Percentiles rank a stretch among this genome's conserved stretches.
These are phyloP conservation scores for Polydrusus cervinus DNA, from an alignment of 2,888 invertebrate species.

Conservation along the genomic window DNA sequence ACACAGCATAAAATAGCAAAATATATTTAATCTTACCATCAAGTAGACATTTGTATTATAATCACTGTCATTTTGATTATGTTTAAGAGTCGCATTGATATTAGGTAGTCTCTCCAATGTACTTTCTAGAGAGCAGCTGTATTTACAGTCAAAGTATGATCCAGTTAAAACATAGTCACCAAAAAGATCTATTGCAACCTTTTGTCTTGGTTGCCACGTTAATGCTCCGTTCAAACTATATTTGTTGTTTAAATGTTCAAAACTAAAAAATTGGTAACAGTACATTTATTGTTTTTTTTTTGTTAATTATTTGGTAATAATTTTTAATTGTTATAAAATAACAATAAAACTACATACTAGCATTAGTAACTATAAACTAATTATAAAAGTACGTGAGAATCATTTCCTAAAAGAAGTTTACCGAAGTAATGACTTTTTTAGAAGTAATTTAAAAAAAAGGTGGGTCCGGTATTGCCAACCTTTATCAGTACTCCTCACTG, in stretches of 20 bases:
- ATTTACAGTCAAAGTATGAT: slow-evolving; percentile 71
- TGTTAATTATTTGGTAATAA: no score
- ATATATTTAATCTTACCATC: slow-evolving; percentile 67
- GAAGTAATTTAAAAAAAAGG: no score
- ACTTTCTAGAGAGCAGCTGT: slow-evolving; percentile 74
- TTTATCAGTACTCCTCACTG: no score
- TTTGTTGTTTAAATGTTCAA: slow-evolving; percentile 72
- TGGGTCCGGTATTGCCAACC: no score
- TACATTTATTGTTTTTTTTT: no score
- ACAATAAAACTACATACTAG: no score
- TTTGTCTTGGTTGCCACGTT: slow-evolving; percentile 77
- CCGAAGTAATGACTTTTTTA: no score
- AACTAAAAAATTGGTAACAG: slow-evolving; percentile 69
- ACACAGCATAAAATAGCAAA: slow-evolving; percentile 4
- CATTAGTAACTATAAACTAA: slow-evolving; percentile 21
- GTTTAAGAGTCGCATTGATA: slow-evolving; percentile 74
- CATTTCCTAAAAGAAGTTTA: no score
- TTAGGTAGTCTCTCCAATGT: slow-evolving; percentile 76
- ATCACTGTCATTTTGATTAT: slow-evolving; percentile 72
- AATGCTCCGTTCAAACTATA: slow-evolving; percentile 74
- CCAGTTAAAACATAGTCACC: slow-evolving; percentile 72
- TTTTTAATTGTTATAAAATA: no score
- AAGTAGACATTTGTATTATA: slow-evolving; percentile 73
- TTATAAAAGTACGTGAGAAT: no score
- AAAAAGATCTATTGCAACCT: slow-evolving; percentile 74